These are phyloP conservation scores for Pteruthius melanotis DNA, from an alignment of 2,113 vertebrate genomes.

Conservation along the genomic window DNA sequence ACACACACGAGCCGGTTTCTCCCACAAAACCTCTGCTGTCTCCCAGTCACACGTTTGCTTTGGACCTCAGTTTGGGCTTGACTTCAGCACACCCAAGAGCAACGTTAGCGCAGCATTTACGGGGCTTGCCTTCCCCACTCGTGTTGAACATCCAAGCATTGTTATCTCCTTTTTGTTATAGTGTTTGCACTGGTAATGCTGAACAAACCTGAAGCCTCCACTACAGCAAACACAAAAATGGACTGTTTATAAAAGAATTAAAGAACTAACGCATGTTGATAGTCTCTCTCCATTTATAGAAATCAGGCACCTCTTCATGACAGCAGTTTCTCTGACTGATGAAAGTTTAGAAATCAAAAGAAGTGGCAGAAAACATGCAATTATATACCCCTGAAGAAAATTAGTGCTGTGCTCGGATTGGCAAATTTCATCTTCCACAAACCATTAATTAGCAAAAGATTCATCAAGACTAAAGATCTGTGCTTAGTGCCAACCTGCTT, in stretches of 20 bases:
- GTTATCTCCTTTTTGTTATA: background rate
- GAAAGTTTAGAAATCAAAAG: background rate
- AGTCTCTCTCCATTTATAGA: background rate
- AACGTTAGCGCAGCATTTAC: background rate
- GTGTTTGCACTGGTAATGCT: constrained; percentile 17
- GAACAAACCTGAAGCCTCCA: constrained; percentile 11
- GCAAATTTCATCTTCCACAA: background rate
- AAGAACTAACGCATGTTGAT: background rate
- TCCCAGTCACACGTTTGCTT: background rate
- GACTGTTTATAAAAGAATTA: constrained; percentile 27
- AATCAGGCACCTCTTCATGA: background rate
- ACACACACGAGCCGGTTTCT: background rate
- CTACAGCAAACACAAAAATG: background rate
- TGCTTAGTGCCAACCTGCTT: constrained; percentile 11
- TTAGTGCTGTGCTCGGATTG: background rate
- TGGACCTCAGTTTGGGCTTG: background rate
- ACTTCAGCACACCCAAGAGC: background rate
- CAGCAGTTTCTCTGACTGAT: background rate
- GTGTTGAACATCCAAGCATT: background rate
- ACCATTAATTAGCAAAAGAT: constrained; percentile 4
- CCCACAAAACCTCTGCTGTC: background rate
- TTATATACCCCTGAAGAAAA: background rate
- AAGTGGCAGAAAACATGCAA: background rate
- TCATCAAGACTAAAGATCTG: background rate
- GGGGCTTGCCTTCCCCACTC: background rate